phyloP scores from a whole-genome alignment of 1,140 invertebrate species.

The Hylaeus anthracinus region DNA sequence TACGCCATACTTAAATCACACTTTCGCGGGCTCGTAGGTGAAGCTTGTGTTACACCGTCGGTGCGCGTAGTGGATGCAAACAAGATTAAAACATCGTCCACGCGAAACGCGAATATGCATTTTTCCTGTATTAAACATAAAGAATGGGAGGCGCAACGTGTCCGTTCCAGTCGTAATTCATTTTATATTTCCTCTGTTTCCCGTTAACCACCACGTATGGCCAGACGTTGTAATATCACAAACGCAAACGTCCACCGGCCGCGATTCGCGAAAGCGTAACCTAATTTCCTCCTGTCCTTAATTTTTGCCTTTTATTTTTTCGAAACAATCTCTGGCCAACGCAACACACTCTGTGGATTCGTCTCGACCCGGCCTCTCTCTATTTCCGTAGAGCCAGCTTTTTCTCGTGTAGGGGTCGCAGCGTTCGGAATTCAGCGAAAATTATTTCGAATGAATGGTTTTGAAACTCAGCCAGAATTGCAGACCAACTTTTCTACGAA shows the following conservation, averaged over 20 bases:
- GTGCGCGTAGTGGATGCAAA: neutral
- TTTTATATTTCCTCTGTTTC: conserved; percentile 43
- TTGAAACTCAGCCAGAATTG: neutral
- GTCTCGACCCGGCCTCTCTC: neutral
- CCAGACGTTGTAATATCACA: neutral
- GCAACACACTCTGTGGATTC: conserved; percentile 5
- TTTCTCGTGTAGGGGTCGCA: neutral
- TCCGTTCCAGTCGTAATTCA: conserved; percentile 39
- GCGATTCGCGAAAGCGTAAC: conserved; percentile 33
- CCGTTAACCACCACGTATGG: conserved; percentile 4
- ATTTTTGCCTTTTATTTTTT: conserved; percentile 28
- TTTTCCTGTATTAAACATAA: conserved; percentile 36
- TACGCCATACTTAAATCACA: neutral
- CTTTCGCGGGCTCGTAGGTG: neutral
- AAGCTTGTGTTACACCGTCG: conserved; percentile 5
- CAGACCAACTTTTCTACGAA: neutral
- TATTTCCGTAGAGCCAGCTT: conserved; percentile 7
- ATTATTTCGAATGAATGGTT: neutral
- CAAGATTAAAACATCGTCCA: conserved; percentile 38
- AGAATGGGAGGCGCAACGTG: conserved; percentile 28
- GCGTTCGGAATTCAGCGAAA: neutral
- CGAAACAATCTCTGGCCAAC: conserved; percentile 1
- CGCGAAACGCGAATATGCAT: conserved; percentile 8
- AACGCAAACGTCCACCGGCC: neutral
- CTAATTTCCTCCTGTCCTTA: conserved; percentile 31